phyloP scores from a whole-genome alignment of 2,888 invertebrate species.

The Pollenia angustigena region DNA sequence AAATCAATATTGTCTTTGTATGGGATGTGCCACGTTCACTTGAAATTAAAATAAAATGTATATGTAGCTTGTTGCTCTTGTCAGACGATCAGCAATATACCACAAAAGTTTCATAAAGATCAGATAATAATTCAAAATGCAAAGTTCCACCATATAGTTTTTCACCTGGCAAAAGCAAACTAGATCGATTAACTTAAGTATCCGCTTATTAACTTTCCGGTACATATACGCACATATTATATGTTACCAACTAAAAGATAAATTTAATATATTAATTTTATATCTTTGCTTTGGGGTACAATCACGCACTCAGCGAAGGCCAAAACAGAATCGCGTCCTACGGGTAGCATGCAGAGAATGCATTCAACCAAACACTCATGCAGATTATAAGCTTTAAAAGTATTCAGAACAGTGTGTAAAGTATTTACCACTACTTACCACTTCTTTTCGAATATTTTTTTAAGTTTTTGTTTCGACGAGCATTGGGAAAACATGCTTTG shows the following conservation, averaged over 20 bases:
- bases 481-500: constrained; percentile 62
- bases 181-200: no score
- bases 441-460: constrained; percentile 52
- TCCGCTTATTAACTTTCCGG: no score
- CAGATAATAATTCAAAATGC: no score
- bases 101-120: no score
- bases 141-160: no score
- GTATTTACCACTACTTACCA: constrained; percentile 73
- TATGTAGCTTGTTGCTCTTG: no score
- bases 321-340: constrained; percentile 5
- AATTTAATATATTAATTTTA: background rate
- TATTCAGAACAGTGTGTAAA: constrained; percentile 70
- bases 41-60: no score
- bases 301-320: constrained; percentile 36
- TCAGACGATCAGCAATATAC: no score
- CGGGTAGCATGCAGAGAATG: constrained; percentile 38
- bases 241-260: constrained; percentile 13
- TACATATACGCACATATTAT: background rate
- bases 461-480: constrained; percentile 26
- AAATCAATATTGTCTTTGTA: no score
- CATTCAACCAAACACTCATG: constrained; percentile 67
- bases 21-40: no score
- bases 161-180: no score
- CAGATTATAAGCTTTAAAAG: constrained; percentile 71
- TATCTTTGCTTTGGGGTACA: background rate